Conservation (phyloP, 2,113 vertebrate genomes). For the Pionites leucogaster region DNA sequence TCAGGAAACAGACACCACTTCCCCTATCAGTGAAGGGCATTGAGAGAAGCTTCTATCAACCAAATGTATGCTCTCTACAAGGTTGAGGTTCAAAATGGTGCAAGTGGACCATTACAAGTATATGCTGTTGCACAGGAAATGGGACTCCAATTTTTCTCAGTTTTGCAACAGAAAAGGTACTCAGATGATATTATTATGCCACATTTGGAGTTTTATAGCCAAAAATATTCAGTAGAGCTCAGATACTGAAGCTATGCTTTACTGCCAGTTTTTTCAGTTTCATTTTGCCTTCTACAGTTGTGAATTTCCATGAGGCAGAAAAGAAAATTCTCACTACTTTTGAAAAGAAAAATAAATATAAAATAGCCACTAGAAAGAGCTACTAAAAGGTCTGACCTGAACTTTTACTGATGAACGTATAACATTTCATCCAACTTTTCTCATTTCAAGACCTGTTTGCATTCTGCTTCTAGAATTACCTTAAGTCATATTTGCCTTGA, state of each 20-base stretch:
- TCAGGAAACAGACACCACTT: neutral
- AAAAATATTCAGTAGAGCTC: neutral
- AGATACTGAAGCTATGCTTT: neutral
- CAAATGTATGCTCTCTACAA: accelerated
- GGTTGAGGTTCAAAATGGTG: neutral
- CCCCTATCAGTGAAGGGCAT: accelerated
- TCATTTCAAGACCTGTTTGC: neutral
- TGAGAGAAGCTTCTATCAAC: neutral
- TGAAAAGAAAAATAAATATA: neutral
- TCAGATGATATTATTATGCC: too few relatives aligned
- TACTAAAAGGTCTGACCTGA: neutral
- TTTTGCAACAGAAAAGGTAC: neutral
- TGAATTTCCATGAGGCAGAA: neutral
- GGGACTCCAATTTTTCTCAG: neutral
- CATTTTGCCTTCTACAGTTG: neutral
- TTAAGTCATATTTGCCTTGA: neutral
- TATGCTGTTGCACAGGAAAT: neutral
- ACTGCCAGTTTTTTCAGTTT: neutral
- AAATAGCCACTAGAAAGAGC: neutral
- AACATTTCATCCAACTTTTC: neutral
- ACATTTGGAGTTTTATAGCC: neutral
- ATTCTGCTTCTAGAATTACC: neutral
- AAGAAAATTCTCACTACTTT: neutral
- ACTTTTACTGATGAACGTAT: neutral
- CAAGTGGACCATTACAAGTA: neutral